Conservation (phyloP, 2,888 invertebrate genomes). For the Gryllus longicercus region DNA sequence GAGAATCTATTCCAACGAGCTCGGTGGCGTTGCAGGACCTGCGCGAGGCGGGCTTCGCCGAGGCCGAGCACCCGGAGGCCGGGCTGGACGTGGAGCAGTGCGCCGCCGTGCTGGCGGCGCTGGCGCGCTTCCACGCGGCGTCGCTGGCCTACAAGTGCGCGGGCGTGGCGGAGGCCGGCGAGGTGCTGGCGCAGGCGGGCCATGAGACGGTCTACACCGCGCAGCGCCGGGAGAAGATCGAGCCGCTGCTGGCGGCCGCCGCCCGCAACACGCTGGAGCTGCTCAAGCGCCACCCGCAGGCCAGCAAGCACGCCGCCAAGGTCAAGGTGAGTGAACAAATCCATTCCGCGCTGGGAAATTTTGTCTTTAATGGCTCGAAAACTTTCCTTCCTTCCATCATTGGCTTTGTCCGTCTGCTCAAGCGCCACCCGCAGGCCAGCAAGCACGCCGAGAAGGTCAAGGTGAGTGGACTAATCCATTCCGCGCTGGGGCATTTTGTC, state of each 20-base stretch:
- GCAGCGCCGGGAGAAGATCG: background rate
- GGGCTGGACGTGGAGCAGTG: background rate
- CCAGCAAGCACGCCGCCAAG: background rate
- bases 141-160: background rate
- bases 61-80: background rate
- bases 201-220: background rate
- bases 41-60: background rate
- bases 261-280: slow-evolving; percentile 5
- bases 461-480: too few relatives aligned
- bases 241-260: background rate
- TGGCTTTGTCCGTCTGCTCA: too few relatives aligned
- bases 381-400: too few relatives aligned
- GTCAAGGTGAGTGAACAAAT: background rate
- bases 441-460: too few relatives aligned
- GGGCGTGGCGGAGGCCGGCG: background rate
- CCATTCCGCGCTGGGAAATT: background rate
- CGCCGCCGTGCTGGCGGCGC: background rate
- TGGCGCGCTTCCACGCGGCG: slow-evolving; percentile 27
- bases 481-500: too few relatives aligned
- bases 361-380: too few relatives aligned
- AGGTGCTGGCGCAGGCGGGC: background rate
- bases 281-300: background rate
- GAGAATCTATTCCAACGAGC: too few relatives aligned
- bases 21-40: background rate
- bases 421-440: too few relatives aligned